Evolutionary conservation across 2,888 invertebrate genomes (phyloP).

Genomic region (Xanthia togata): DNA sequence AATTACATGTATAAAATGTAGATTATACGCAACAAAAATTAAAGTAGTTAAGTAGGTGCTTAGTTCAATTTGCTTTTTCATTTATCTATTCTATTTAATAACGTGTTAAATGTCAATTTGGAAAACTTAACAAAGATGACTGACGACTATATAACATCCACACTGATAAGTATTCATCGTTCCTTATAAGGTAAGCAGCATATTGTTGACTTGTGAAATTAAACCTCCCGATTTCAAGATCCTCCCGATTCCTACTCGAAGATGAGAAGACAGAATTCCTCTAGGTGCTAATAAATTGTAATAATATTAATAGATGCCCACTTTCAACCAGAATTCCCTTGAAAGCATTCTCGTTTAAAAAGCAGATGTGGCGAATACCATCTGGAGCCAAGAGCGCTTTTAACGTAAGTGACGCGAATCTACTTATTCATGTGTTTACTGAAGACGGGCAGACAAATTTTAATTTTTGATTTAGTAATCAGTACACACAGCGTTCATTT

Average conservation of each 20-base stretch:
- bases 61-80: not conserved
- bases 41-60: no score
- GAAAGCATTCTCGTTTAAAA: conserved; percentile 62
- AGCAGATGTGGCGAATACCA: conserved; percentile 60
- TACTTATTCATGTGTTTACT: conserved; percentile 61
- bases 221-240: not conserved
- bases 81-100: not conserved
- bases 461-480: conserved; percentile 62
- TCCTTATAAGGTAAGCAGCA: not conserved
- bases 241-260: not conserved
- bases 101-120: not conserved
- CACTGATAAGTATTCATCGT: not conserved
- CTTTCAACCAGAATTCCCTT: conserved; percentile 43
- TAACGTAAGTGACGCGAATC: conserved; percentile 54
- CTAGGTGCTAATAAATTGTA: conserved; percentile 49
- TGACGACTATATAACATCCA: not conserved
- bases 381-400: conserved; percentile 57
- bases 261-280: conserved; percentile 1
- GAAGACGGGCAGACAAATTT: conserved; percentile 42
- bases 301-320: conserved; percentile 54
- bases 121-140: not conserved
- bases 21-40: not conserved
- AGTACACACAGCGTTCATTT: conserved; percentile 61
- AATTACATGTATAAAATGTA: no score
- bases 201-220: not conserved